Conservation (phyloP, 2,888 invertebrate genomes). For the Colostygia pectinataria region DNA sequence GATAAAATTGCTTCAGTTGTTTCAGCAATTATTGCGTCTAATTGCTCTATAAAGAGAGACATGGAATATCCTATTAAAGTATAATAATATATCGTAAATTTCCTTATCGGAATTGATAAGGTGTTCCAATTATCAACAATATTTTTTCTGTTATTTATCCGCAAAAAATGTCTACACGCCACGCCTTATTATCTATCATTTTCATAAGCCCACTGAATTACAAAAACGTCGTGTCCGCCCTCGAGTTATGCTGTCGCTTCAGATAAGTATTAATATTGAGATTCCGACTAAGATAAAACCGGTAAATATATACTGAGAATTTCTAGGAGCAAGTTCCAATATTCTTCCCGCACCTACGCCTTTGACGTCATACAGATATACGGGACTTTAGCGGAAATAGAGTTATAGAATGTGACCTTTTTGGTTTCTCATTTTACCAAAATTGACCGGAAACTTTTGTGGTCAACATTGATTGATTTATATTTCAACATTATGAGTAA, state of each 20-base stretch:
- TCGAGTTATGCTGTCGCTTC: slow-evolving; percentile 41
- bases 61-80: no score
- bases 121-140: no score
- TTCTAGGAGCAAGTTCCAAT: slow-evolving; percentile 8
- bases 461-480: slow-evolving; percentile 23
- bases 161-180: background rate
- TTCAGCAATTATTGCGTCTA: no score
- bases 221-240: slow-evolving; percentile 47
- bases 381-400: slow-evolving; percentile 38
- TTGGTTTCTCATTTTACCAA: slow-evolving; percentile 31
- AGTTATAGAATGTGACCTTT: slow-evolving; percentile 37
- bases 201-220: slow-evolving; percentile 46
- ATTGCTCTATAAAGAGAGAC: no score
- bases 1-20: no score
- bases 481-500: slow-evolving; percentile 19
- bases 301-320: slow-evolving; percentile 21
- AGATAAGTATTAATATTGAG: slow-evolving; percentile 39
- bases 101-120: no score
- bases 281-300: slow-evolving; percentile 23
- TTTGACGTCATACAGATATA: slow-evolving; percentile 43
- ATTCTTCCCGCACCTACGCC: slow-evolving; percentile 25
- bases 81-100: no score
- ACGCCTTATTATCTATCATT: slow-evolving; percentile 31
- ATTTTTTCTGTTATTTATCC: no score
- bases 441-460: slow-evolving; percentile 25